phyloP scores from a whole-genome alignment of 2,113 vertebrate species.

The Mormyrus lacerda region DNA sequence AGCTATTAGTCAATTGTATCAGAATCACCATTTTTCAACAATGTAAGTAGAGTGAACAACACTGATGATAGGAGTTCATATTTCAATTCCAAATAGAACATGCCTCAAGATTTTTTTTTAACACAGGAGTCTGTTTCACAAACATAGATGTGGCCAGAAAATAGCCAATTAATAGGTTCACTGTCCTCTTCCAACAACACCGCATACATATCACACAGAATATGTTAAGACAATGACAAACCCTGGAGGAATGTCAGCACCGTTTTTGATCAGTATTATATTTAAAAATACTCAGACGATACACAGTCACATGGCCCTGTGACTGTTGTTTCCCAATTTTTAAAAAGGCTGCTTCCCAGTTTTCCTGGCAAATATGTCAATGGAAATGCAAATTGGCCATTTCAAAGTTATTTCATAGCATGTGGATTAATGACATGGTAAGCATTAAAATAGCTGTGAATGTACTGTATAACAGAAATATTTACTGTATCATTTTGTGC shows the following conservation, averaged over 20 bases:
- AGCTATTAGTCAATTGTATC: background rate
- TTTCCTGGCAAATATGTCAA: background rate
- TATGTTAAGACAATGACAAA: background rate
- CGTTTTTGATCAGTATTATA: background rate
- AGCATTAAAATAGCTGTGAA: background rate
- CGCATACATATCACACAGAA: background rate
- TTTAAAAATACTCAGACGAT: background rate
- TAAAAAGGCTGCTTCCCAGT: background rate
- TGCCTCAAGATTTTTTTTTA: background rate
- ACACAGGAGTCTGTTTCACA: background rate
- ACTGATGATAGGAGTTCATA: background rate
- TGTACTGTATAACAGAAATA: background rate
- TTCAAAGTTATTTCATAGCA: background rate
- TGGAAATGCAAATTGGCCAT: background rate
- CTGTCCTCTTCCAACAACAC: background rate
- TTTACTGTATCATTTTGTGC: background rate
- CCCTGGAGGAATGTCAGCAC: background rate
- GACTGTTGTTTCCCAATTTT: background rate
- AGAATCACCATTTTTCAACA: background rate
- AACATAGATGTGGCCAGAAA: background rate
- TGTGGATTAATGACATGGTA: background rate
- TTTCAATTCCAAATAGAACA: background rate
- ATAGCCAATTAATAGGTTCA: background rate
- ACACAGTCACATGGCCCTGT: background rate
- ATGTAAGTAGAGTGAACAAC: background rate